Evolutionary conservation across 2,888 invertebrate species (phyloP), one percentile per base, ranked within the genome.

Genomic region (Anoncus sp.): DNA sequence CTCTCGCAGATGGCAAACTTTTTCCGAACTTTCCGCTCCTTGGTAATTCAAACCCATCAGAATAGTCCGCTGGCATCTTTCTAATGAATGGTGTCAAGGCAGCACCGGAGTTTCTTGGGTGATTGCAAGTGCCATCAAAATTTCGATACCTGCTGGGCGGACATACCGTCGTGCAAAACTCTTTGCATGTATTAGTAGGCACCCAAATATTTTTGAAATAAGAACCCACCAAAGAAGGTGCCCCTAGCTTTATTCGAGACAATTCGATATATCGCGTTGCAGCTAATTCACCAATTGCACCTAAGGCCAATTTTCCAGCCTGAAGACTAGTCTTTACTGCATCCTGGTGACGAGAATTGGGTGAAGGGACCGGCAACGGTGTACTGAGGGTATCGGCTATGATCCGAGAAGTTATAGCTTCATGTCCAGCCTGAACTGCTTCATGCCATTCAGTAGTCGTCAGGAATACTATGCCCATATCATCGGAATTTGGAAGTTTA

Each of bases 101-200:
- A 0, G 95, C 94, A 0, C 97, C 97, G 92, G 93, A 95, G 2
- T 91, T 91, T n/a, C 92, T 88, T 0, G 95, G 94, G 81, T 95
- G 92, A 88, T 97, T 97, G 89, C 97, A 97, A 3, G 93, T 93
- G 0, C 97, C 97, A 83, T 96, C 95, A 43, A 93, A 92, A 0
- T 92, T 93, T 18, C 97, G 92, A 88, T 95, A 97, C 83, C 92
- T 94, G 87, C 63, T 81, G 53, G 40, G 81, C 71, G 20, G 92
- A 90, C 87, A 89, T 20, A 65, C 76, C 40, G 85, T 86, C 20
- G 80, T 24, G 66, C 60, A 24, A 82, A 82, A 85, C 82, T 83
- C 85, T 65, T 87, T 88, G 79, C 88, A 88, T 14, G 80, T 75
- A 18, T 55, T 80, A 20, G 70, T 57, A 0, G 87, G 82, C 12